These are phyloP conservation scores for Myiagra hebetior DNA, from an alignment of 2,113 vertebrate genomes.

Conservation along the genomic window DNA sequence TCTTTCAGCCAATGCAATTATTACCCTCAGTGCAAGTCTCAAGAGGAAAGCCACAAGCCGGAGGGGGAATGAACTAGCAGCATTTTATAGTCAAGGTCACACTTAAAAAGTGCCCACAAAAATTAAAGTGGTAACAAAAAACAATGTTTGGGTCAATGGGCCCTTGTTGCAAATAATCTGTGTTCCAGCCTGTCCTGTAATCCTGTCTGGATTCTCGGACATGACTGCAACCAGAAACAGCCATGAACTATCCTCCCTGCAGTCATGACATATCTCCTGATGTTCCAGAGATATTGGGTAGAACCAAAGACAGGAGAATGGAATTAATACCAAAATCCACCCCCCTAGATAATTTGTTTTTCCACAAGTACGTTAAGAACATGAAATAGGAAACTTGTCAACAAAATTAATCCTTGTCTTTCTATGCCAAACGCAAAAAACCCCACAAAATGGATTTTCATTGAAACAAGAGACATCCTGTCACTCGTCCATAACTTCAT, in stretches of 20 bases:
- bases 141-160: background rate
- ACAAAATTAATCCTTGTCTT: background rate
- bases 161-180: background rate
- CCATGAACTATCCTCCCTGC: background rate
- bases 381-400: background rate
- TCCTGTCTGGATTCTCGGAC: background rate
- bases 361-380: background rate
- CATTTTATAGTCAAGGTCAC: background rate
- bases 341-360: background rate
- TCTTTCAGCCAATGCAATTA: background rate
- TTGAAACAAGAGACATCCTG: background rate
- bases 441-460: background rate
- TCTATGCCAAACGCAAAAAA: background rate
- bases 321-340: background rate
- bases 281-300: constrained; percentile 8
- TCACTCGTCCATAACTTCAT: background rate
- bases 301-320: background rate
- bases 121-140: background rate
- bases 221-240: background rate
- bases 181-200: background rate
- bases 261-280: background rate
- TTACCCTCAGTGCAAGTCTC: background rate
- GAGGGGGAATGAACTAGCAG: background rate
- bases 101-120: background rate
- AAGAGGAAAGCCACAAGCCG: background rate